Percentiles rank a stretch among this genome's conserved stretches.
phyloP scores from a whole-genome alignment of 2,113 vertebrate species.

The Nasalis larvatus region DNA sequence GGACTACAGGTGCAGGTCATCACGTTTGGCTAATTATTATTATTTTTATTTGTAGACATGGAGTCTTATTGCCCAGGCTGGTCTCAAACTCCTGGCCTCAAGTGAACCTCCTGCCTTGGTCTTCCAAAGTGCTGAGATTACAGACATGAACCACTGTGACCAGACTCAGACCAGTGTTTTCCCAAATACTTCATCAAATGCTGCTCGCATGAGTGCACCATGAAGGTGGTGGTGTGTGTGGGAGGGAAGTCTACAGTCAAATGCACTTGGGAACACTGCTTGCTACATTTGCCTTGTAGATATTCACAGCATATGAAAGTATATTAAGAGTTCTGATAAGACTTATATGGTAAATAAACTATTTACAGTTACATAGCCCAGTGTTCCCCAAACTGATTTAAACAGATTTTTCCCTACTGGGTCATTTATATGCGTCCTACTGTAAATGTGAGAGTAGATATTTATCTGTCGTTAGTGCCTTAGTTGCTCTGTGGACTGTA shows the following conservation, averaged over 20 bases:
- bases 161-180: background rate
- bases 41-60: no score
- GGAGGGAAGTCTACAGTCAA: rapidly evolving
- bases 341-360: background rate
- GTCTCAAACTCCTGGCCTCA: no score
- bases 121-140: no score
- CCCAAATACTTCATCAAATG: background rate
- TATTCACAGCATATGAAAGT: background rate
- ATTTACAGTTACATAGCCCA: background rate
- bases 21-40: no score
- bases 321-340: background rate
- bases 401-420: background rate
- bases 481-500: background rate
- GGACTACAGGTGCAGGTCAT: no score
- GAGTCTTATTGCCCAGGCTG: no score
- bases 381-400: background rate
- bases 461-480: background rate
- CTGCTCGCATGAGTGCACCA: background rate
- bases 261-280: background rate
- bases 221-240: rapidly evolving
- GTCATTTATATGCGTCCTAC: background rate
- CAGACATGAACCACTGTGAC: no score
- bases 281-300: background rate
- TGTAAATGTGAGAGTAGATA: background rate
- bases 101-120: no score